These are phyloP conservation scores for Calliopsis andreniformis DNA, from an alignment of 1,140 invertebrate genomes.

Conservation along the genomic window DNA sequence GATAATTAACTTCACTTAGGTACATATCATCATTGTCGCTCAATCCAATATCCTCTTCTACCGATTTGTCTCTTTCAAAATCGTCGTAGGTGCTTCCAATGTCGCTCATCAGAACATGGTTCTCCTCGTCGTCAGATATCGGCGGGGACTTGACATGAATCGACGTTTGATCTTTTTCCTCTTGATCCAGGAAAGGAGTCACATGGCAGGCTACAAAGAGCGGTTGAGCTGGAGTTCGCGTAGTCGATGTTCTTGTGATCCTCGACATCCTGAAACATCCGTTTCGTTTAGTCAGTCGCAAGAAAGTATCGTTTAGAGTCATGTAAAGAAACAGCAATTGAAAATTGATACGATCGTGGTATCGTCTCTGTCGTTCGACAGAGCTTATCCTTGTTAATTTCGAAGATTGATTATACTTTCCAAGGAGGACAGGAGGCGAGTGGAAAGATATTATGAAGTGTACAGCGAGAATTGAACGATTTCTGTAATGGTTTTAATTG, in stretches of 20 bases:
- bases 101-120: not conserved
- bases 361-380: not conserved
- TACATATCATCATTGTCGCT: not conserved
- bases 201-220: constrained; percentile 1
- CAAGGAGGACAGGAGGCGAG: not conserved
- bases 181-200: not conserved
- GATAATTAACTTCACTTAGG: not conserved
- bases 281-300: constrained; percentile 40
- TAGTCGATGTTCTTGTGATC: not conserved
- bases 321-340: not conserved
- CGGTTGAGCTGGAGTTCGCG: not conserved
- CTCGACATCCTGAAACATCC: constrained; percentile 39
- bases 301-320: not conserved
- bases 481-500: constrained; percentile 37
- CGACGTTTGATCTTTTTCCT: not conserved
- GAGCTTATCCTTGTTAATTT: not conserved
- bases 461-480: constrained; percentile 3
- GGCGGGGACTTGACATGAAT: not conserved
- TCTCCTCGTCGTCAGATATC: not conserved
- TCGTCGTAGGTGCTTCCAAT: not conserved
- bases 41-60: not conserved
- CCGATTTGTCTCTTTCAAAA: too few species aligned
- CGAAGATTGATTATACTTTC: not conserved
- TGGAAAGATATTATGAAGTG: not conserved
- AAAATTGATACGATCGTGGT: not conserved